Evolutionary conservation across 2,888 invertebrate genomes (phyloP).

Genomic region (Hoplodrina blanda): DNA sequence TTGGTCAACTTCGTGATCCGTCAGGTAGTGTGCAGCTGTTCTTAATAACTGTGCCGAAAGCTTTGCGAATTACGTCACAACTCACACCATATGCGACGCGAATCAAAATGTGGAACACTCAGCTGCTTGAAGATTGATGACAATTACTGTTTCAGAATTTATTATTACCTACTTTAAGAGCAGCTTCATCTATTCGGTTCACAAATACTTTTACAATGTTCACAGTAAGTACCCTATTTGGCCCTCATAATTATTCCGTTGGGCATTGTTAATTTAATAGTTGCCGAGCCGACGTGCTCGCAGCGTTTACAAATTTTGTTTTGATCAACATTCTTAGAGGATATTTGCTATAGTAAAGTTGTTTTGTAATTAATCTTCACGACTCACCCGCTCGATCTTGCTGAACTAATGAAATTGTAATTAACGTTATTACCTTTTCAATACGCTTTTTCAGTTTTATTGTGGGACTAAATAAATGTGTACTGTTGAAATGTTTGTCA

Average conservation of each 20-base stretch:
- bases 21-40: slow-evolving; percentile 56
- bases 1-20: slow-evolving; percentile 60
- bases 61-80: slow-evolving; percentile 53
- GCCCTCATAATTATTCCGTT: slow-evolving; percentile 62
- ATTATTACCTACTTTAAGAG: slow-evolving; percentile 35
- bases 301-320: slow-evolving; percentile 64
- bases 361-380: slow-evolving; percentile 68
- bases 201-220: slow-evolving; percentile 48
- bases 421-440: slow-evolving; percentile 50
- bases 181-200: slow-evolving; percentile 36
- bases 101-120: slow-evolving; percentile 53
- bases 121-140: slow-evolving; percentile 56
- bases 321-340: slow-evolving; percentile 65
- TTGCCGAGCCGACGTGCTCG: slow-evolving; percentile 53
- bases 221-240: slow-evolving; percentile 56
- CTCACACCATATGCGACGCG: slow-evolving; percentile 50
- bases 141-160: slow-evolving; percentile 47
- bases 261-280: slow-evolving; percentile 69
- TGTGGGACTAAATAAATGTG: slow-evolving; percentile 23
- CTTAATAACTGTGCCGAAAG: slow-evolving; percentile 58
- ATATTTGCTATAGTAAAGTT: slow-evolving; percentile 57
- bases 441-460: slow-evolving; percentile 35
- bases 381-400: slow-evolving; percentile 47
- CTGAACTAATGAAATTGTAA: slow-evolving; percentile 52
- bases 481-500: slow-evolving; percentile 14